Evolutionary conservation across 2,113 vertebrate species (phyloP).

Genomic region (Naja naja): DNA sequence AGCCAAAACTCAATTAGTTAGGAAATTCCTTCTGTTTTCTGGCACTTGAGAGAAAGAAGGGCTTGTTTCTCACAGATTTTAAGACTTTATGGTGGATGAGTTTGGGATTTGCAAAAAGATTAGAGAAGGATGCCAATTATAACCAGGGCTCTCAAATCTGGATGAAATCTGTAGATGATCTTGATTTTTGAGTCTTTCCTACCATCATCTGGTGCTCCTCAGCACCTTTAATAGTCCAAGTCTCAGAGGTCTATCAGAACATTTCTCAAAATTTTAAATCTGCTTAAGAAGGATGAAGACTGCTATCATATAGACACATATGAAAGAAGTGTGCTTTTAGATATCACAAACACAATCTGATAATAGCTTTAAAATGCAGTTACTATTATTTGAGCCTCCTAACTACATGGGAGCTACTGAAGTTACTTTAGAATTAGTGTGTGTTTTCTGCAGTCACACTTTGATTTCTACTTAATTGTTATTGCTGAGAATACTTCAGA

Average conservation of each 20-base stretch:
- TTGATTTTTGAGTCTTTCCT: neutral
- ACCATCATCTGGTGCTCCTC: neutral
- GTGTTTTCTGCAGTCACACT: neutral
- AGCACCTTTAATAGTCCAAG: neutral
- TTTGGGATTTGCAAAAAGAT: neutral
- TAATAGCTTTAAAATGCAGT: neutral
- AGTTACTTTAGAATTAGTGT: neutral
- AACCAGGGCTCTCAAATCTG: neutral
- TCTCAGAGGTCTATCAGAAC: neutral
- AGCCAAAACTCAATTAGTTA: constrained; percentile 21
- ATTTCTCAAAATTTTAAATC: neutral
- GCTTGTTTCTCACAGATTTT: constrained; percentile 17
- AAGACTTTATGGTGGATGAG: neutral
- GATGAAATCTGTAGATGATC: neutral
- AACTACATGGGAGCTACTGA: neutral
- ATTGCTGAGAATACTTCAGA: neutral
- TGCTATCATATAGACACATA: neutral
- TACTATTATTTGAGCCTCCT: neutral
- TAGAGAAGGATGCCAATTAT: neutral
- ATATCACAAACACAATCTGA: neutral
- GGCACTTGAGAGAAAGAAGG: neutral
- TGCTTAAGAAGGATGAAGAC: neutral
- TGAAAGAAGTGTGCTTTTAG: neutral
- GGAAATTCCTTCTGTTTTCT: constrained; percentile 29
- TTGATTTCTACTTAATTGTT: neutral